Base-by-base conservation (phyloP, 2,797 vertebrate genomes). In the Stomatorhinus walkeri region DNA sequence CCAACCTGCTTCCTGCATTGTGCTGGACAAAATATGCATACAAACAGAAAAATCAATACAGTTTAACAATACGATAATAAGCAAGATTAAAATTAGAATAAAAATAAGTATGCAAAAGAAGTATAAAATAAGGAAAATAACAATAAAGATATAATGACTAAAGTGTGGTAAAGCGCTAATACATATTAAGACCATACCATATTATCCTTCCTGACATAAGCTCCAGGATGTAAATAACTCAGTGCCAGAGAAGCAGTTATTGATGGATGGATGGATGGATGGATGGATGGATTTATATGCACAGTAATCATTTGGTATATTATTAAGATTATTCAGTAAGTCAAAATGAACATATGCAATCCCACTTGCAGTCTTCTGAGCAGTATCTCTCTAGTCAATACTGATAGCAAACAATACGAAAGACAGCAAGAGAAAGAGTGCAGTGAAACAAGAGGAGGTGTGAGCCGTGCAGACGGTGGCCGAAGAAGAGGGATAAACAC, bases 401-500 rank as follows among this genome's bases (percentile, higher is more conserved):
- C 14, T 54, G 51, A 59, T 54, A 12, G 10, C 14, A 16, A 56
- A 87, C 6, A 87, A 56, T 54, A 61, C 0, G 1, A 61, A 59
- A n/a, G 36, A 32, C 51, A 86, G 51, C 4, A 12, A 52, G n/a
- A 86, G 48, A 52, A 22, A 8, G 49, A 61, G 32, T 87, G 28
- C n/a, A 85, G 46, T 14, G 83, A 51, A 85, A 28, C 83, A 7
- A 24, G 59, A 68, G 9, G 7, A 36, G 61, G 46, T 32, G 10
- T 16, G 54, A 40, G 32, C 51, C 10, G 52, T 52, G 49, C 7
- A 24, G 43, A 16, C 36, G 12, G 36, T 36, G 12, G 72, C 32
- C 5, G 1, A 1, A 16, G 52, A 51, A 22, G 22, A 46, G 40
- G 9, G 19, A 91, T 56, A 90, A 93, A 93, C 90, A 48, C 90